Percentiles rank a stretch among this genome's conserved stretches.
Conservation (phyloP, 2,113 vertebrate genomes). For the Shinisaurus crocodilurus region DNA sequence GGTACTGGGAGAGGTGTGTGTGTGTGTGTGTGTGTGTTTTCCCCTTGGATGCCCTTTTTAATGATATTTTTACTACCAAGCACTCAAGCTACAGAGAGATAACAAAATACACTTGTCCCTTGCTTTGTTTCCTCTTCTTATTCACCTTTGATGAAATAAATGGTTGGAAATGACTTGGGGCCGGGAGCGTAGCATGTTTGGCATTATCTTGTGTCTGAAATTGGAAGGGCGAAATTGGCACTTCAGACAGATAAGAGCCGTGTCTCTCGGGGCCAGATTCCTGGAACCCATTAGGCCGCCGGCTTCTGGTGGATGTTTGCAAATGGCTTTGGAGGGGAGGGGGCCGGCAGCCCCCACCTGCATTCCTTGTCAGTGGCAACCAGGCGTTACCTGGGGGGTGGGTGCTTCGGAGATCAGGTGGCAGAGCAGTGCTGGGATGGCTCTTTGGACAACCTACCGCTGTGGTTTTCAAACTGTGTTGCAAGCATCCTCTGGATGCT, state of each 20-base stretch:
- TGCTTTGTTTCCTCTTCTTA: not conserved
- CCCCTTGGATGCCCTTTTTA: not conserved
- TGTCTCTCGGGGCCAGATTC: fast-evolving
- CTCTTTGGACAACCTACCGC: not conserved
- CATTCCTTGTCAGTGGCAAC: not conserved
- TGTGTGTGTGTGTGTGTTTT: not conserved
- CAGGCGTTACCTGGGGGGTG: not conserved
- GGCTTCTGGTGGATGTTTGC: not conserved
- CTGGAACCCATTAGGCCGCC: not conserved
- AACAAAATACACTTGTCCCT: not conserved
- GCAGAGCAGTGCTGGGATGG: not conserved
- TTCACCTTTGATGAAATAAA: not conserved
- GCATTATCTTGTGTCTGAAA: constrained; percentile 10
- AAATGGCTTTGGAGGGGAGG: not conserved
- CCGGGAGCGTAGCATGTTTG: not conserved
- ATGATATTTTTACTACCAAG: not conserved
- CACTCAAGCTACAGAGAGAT: not conserved
- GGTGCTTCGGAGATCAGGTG: not conserved
- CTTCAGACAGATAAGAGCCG: not conserved
- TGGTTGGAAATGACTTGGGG: not conserved
- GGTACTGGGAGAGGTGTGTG: not conserved
- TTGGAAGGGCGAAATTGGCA: not conserved
- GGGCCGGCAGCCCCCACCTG: not conserved
- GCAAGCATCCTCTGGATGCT: no score
- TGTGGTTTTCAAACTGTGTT: not conserved